Percentiles rank a stretch among this genome's conserved stretches.
Evolutionary conservation across 2,113 vertebrate genomes (phyloP).

Genomic region (Semicossyphus pulcher): DNA sequence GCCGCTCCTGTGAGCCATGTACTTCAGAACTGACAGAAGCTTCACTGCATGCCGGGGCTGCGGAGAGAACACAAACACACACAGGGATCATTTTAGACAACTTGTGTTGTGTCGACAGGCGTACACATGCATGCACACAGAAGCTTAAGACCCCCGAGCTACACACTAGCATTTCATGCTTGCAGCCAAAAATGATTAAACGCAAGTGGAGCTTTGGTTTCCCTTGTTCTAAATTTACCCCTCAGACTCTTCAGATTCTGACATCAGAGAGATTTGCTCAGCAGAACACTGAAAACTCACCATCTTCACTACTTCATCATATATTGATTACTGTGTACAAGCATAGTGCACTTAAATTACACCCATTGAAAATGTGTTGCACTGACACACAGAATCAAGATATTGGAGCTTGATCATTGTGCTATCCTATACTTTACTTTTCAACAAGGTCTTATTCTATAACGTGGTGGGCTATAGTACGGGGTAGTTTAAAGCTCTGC

Average conservation of each 20-base stretch:
- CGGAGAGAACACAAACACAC: constrained; percentile 4
- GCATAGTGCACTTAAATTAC: background rate
- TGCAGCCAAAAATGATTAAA: background rate
- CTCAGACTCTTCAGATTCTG: constrained; percentile 1
- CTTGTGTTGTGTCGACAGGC: background rate
- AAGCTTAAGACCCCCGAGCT: background rate
- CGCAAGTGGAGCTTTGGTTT: background rate
- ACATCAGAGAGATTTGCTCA: constrained; percentile 5
- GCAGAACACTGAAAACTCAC: background rate
- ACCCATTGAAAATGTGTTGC: background rate
- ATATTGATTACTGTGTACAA: background rate
- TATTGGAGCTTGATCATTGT: no score
- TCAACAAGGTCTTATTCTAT: background rate
- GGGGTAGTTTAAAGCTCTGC: background rate
- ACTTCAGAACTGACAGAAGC: constrained; percentile 93
- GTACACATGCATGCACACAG: background rate
- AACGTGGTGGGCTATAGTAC: background rate
- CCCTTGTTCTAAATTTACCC: constrained; percentile 40
- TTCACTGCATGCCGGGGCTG: constrained; percentile 97
- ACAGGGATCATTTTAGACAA: constrained; percentile 50
- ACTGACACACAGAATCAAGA: background rate
- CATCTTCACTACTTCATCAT: background rate
- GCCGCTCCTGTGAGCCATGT: constrained; percentile 94
- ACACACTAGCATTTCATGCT: constrained; percentile 4
- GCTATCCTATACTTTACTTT: no score